Conservation (phyloP, 2,888 invertebrate species). For the Tiliacea citrago region DNA sequence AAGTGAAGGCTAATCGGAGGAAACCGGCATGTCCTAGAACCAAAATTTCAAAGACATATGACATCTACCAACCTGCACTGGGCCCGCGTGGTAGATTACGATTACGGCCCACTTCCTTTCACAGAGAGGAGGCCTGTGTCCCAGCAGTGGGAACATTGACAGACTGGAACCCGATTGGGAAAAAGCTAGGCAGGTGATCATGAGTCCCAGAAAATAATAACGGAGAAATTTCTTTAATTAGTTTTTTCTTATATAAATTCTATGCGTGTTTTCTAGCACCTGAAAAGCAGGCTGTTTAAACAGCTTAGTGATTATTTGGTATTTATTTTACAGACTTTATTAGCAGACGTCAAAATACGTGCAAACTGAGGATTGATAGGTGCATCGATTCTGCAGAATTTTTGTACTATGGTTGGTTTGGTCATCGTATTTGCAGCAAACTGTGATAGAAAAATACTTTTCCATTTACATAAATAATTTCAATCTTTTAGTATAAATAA, state of each 20-base stretch:
- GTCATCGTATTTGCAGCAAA: not conserved
- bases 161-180: not conserved
- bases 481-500: not conserved
- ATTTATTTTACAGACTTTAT: not conserved
- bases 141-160: too few relatives aligned
- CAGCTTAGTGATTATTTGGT: not conserved
- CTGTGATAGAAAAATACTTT: too few relatives aligned
- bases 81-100: too few relatives aligned
- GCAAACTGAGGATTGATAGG: not conserved
- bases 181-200: not conserved
- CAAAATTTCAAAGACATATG: too few relatives aligned
- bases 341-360: not conserved
- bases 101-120: too few relatives aligned
- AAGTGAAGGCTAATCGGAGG: too few relatives aligned
- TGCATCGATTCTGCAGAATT: not conserved
- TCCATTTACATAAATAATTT: not conserved
- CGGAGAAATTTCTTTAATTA: too few relatives aligned
- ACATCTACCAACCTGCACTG: too few relatives aligned
- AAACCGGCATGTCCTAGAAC: too few relatives aligned
- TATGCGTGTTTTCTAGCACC: not conserved
- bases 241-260: too few relatives aligned
- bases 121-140: too few relatives aligned
- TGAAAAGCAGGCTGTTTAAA: not conserved
- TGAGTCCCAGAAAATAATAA: not conserved
- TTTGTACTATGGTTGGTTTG: fast-evolving